These are phyloP conservation scores for Chrysochloris asiatica DNA, from an alignment of 2,113 vertebrate species.

Conservation along the genomic window DNA sequence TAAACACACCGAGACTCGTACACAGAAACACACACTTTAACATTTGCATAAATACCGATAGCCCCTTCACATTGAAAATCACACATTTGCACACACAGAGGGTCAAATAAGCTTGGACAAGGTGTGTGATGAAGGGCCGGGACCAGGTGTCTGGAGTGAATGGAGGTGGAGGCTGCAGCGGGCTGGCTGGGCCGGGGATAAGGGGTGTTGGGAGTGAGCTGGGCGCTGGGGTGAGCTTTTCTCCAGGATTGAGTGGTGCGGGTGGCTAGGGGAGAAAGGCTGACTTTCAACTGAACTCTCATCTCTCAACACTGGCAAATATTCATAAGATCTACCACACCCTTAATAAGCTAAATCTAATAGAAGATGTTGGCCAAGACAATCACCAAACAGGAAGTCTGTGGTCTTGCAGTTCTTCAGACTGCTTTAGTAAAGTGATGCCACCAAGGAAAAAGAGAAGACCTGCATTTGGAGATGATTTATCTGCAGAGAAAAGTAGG, in stretches of 20 bases:
- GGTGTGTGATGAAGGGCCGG: too few species aligned
- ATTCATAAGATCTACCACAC: constrained; percentile 99
- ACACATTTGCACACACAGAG: accelerated
- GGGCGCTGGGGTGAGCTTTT: too few species aligned
- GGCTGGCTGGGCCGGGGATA: too few species aligned
- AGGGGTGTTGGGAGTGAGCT: too few species aligned
- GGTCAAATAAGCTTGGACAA: too few species aligned
- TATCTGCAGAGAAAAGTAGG: constrained; percentile 98
- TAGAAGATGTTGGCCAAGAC: constrained; percentile 97
- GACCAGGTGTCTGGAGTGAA: too few species aligned
- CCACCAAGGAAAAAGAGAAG: constrained; percentile 99
- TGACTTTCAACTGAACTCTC: constrained; percentile 99
- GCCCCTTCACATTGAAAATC: not conserved
- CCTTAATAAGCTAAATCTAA: constrained; percentile 99
- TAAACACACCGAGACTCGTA: not conserved
- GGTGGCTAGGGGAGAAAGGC: too few species aligned
- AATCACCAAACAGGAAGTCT: constrained; percentile 91
- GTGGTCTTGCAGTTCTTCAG: constrained; percentile 90
- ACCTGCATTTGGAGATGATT: constrained; percentile 96
- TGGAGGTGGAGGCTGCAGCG: too few species aligned
- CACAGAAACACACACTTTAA: not conserved
- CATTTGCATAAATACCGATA: not conserved
- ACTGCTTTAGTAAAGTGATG: constrained; percentile 98
- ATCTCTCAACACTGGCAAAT: constrained; percentile 98
- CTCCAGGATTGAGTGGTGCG: too few species aligned